Evolutionary conservation across 1,140 invertebrate species (phyloP), one percentile per base, ranked within the genome.

Genomic region (Periplaneta americana): DNA sequence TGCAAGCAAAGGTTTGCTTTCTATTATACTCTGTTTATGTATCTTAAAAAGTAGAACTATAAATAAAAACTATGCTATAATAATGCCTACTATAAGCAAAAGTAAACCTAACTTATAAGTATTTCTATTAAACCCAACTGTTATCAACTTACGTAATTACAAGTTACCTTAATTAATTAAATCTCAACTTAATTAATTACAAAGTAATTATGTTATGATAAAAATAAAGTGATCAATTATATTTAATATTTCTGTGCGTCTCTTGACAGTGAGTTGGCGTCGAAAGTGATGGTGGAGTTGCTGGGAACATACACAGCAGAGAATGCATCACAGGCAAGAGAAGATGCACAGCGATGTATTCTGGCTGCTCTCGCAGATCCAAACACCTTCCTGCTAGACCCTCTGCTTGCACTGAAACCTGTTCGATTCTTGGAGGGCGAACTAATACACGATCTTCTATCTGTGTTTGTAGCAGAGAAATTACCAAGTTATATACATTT

Each of bases 271-370:
- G 97, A 98, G 87, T 90, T 96, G 85, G 97, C 97, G 34, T 94
- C 96, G 34, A 97, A 97, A 88, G 97, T 99, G 1, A 99, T 99
- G 97, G 95, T 99, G 82, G 97, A 99, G 88, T 89, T 99, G 8
- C 88, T 99, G 37, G 95, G 97, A 18, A 99, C 98, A 1, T 99
- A 99, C 86, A 99, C 97, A 76, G 94, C 96, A 82, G 97, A 99
- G 86, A 99, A 98, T 91, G 98, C 98, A 3, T 97, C 97, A 48
- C 96, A 98, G 85, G 98, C 98, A 0, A 92, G 97, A 85, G 97
- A 99, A 89, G 98, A 99, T 91, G 98, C 98, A 11, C 97, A 98
- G 85, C 94, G 96, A 85, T 99, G 98, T 88, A 99, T 99, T 87
- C 94, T 98, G 28, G 95, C 97, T 28, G 97, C 97, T 79, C 88